Conservation (phyloP, 2,888 invertebrate genomes). For the Papilio demoleus region DNA sequence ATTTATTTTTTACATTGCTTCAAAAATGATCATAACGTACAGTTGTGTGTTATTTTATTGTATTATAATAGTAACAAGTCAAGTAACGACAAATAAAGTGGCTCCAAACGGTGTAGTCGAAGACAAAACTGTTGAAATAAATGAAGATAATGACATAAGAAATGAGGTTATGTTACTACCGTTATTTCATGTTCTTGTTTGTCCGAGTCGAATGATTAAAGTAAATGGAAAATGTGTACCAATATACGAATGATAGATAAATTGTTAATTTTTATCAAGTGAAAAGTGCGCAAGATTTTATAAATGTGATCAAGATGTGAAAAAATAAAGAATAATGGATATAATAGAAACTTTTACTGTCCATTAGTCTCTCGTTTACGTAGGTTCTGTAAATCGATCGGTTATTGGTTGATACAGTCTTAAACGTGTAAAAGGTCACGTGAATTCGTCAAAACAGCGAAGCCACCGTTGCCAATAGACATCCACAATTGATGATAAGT, state of each 20-base stretch:
- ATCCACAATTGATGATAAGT: too few relatives aligned
- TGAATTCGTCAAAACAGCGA: too few relatives aligned
- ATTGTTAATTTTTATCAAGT: too few relatives aligned
- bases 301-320: neutral
- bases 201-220: conserved; percentile 12
- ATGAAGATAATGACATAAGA: neutral
- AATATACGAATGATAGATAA: neutral
- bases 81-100: too few relatives aligned
- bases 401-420: too few relatives aligned
- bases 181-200: conserved; percentile 1
- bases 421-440: too few relatives aligned
- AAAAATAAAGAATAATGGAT: neutral
- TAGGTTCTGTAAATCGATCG: too few relatives aligned
- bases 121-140: neutral
- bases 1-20: neutral
- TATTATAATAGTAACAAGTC: too few relatives aligned
- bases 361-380: too few relatives aligned
- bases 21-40: conserved; percentile 10
- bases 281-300: neutral
- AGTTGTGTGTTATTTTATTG: neutral
- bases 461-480: too few relatives aligned
- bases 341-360: too few relatives aligned
- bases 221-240: conserved; percentile 11
- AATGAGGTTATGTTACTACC: conserved; percentile 1
- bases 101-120: neutral